These are phyloP conservation scores for Aphidius gifuensis DNA, from an alignment of 1,140 invertebrate genomes.

Conservation along the genomic window DNA sequence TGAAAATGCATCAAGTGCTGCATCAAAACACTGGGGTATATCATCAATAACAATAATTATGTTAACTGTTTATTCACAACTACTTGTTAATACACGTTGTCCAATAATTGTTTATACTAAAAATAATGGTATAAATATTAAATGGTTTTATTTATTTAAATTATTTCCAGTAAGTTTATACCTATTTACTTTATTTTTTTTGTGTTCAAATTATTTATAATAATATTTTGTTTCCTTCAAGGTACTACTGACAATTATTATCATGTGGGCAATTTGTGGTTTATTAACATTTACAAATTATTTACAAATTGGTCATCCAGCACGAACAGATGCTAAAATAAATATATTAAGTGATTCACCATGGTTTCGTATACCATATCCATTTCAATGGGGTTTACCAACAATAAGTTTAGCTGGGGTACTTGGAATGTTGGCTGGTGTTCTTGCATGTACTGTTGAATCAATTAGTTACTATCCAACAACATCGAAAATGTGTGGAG, in stretches of 20 bases:
- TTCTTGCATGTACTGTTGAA: conserved; percentile 80
- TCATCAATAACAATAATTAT: conserved; percentile 74
- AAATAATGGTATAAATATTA: conserved; percentile 58
- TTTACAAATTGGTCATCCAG: conserved; percentile 67
- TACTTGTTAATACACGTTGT: conserved; percentile 67
- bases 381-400: conserved; percentile 83
- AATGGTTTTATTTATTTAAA: conserved; percentile 74
- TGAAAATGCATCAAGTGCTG: conserved; percentile 70
- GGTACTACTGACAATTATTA: conserved; percentile 76
- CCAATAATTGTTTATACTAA: conserved; percentile 64
- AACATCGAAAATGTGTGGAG: conserved; percentile 76
- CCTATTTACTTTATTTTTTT: background rate
- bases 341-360: conserved; percentile 70
- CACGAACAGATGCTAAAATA: conserved; percentile 74
- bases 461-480: conserved; percentile 88
- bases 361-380: conserved; percentile 85
- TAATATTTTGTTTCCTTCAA: conserved; percentile 38
- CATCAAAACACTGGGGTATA: conserved; percentile 75
- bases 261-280: conserved; percentile 76
- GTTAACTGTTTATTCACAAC: conserved; percentile 79
- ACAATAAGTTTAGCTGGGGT: conserved; percentile 73
- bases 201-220: background rate
- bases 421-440: conserved; percentile 79
- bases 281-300: conserved; percentile 69
- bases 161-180: conserved; percentile 70